Conservation (phyloP, 2,797 vertebrate species). For the Rhyacichthys aspro region DNA sequence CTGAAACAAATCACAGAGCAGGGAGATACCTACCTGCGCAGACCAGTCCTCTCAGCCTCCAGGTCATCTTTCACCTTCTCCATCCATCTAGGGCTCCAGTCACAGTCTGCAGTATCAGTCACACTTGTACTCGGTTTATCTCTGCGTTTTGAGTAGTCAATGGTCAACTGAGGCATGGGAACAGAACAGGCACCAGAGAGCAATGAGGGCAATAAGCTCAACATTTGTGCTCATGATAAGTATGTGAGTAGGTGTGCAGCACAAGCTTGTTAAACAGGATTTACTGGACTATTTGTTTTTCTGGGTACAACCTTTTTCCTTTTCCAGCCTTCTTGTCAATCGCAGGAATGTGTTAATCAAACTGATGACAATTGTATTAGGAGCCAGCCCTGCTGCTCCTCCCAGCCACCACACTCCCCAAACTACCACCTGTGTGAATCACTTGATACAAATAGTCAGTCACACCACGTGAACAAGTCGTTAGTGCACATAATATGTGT, state of each 20-base stretch:
- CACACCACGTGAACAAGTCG: not conserved
- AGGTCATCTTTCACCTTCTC: constrained; percentile 21
- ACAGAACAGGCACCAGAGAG: constrained; percentile 5
- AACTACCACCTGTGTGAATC: not conserved
- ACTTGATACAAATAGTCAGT: not conserved
- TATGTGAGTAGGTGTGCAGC: not conserved
- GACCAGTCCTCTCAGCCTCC: not conserved
- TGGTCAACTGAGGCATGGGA: constrained; percentile 44
- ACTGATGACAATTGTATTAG: constrained; percentile 11
- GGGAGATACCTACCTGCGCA: constrained; percentile 48
- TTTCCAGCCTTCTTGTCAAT: constrained; percentile 31
- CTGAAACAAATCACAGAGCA: constrained; percentile 36
- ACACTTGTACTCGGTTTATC: constrained; percentile 7
- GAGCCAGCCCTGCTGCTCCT: constrained; percentile 32
- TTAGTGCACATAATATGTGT: not conserved
- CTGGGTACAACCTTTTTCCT: constrained; percentile 15
- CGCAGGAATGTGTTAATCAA: constrained; percentile 56
- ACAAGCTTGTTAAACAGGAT: constrained; percentile 55
- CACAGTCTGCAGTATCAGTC: not conserved
- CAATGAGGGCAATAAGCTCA: not conserved
- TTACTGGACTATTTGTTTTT: constrained; percentile 32
- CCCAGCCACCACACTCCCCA: constrained; percentile 10
- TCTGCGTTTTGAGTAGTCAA: constrained; percentile 5
- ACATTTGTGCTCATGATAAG: not conserved
- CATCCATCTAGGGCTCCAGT: constrained; percentile 35